phyloP scores from a whole-genome alignment of 2,797 vertebrate genomes.

The Carapus acus region DNA sequence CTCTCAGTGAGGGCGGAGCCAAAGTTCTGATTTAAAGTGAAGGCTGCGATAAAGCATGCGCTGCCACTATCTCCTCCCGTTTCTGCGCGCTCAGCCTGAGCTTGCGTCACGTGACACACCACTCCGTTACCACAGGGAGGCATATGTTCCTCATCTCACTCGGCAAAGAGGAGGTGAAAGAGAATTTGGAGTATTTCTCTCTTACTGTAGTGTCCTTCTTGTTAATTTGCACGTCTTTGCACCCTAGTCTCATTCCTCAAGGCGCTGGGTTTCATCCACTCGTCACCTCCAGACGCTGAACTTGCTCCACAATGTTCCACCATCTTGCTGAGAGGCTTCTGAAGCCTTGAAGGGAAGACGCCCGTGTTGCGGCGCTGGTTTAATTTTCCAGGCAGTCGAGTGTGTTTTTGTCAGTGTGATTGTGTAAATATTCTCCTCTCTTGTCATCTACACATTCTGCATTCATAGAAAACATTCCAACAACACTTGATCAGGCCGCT shows the following conservation, averaged over 20 bases:
- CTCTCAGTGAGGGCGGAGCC: too few species aligned
- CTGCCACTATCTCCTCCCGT: too few species aligned
- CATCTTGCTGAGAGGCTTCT: background rate
- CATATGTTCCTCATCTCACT: too few species aligned
- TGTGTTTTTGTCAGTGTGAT: slow-evolving; percentile 39
- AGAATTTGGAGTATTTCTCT: slow-evolving; percentile 15
- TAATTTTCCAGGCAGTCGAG: slow-evolving; percentile 34
- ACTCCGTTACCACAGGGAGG: background rate
- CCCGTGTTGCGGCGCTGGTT: slow-evolving; percentile 33
- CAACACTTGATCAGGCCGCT: too few species aligned
- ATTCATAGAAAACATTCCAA: slow-evolving; percentile 35
- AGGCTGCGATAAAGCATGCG: too few species aligned
- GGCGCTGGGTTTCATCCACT: background rate
- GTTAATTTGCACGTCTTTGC: slow-evolving; percentile 40
- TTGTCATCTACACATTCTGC: slow-evolving; percentile 19
- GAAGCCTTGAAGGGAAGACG: slow-evolving; percentile 34
- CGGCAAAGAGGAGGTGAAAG: too few species aligned
- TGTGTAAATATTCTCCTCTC: slow-evolving; percentile 43
- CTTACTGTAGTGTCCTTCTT: slow-evolving; percentile 37
- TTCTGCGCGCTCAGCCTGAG: too few species aligned
- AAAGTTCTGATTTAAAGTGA: too few species aligned
- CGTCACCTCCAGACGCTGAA: background rate
- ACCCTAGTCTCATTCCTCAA: background rate
- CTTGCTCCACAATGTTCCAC: background rate
- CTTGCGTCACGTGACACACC: too few species aligned